Percentiles rank a stretch among this genome's conserved stretches.
phyloP scores from a whole-genome alignment of 1,140 invertebrate genomes.

The Euwallacea fornicatus region DNA sequence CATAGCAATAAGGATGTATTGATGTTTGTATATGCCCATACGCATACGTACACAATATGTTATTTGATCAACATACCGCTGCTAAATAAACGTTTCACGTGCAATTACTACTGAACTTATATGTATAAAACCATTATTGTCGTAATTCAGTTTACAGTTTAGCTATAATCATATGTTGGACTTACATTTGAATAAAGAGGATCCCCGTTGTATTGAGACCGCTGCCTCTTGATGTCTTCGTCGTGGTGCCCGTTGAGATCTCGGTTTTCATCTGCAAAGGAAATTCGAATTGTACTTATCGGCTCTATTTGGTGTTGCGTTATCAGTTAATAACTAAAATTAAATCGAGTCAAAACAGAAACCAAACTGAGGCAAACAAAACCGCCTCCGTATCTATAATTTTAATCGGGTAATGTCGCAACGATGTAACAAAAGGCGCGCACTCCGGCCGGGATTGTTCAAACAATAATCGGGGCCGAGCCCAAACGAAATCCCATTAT shows the following conservation, averaged over 20 bases:
- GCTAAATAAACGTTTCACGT: too few species aligned
- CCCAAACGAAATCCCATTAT: slow-evolving; percentile 24
- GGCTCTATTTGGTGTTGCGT: background rate
- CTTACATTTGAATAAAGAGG: slow-evolving; percentile 86
- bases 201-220: slow-evolving; percentile 86
- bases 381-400: slow-evolving; percentile 19
- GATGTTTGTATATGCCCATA: too few species aligned
- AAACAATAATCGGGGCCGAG: background rate
- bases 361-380: slow-evolving; percentile 16
- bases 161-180: slow-evolving; percentile 41
- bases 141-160: too few species aligned
- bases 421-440: slow-evolving; percentile 11
- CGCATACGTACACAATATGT: too few species aligned
- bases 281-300: slow-evolving; percentile 26
- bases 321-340: slow-evolving; percentile 20
- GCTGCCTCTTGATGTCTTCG: slow-evolving; percentile 82
- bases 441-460: slow-evolving; percentile 14
- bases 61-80: too few species aligned
- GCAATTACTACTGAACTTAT: too few species aligned
- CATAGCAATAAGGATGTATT: too few species aligned
- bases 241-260: slow-evolving; percentile 82
- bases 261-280: slow-evolving; percentile 76
- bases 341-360: slow-evolving; percentile 21
- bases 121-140: too few species aligned
- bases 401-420: slow-evolving; percentile 23